phyloP scores from a whole-genome alignment of 2,888 invertebrate species.

The Tetranychus piercei region DNA sequence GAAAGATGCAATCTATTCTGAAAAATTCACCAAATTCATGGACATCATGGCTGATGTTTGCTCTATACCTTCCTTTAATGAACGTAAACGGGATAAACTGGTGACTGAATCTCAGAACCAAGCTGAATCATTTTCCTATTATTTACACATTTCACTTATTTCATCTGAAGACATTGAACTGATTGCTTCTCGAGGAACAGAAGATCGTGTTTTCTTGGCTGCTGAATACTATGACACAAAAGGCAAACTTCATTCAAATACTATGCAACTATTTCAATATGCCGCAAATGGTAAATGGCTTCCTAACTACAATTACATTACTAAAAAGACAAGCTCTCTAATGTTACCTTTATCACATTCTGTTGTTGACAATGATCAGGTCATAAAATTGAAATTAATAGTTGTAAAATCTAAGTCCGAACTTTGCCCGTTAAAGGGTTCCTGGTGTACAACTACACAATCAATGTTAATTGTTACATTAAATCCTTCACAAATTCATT shows the following conservation, averaged over 20 bases:
- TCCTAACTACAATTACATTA: neutral
- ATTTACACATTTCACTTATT: neutral
- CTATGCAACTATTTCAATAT: neutral
- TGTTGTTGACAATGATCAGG: neutral
- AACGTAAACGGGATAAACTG: neutral
- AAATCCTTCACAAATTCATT: neutral
- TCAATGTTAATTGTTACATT: neutral
- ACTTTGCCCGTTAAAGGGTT: neutral
- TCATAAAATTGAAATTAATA: neutral
- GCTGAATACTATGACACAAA: neutral
- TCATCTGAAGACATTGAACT: neutral
- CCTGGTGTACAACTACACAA: neutral
- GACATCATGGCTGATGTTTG: neutral
- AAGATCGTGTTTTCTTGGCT: neutral
- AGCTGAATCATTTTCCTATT: neutral
- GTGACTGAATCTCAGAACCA: neutral
- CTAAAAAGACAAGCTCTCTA: neutral
- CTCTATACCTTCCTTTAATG: neutral
- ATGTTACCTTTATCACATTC: neutral
- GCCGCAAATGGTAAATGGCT: neutral
- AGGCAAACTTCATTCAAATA: neutral
- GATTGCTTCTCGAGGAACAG: neutral
- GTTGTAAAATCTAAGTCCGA: neutral
- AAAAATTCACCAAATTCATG: neutral
- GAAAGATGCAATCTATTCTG: neutral